Percentiles rank a stretch among this genome's conserved stretches.
phyloP scores from a whole-genome alignment of 1,140 invertebrate species.

The Drosophila orena region DNA sequence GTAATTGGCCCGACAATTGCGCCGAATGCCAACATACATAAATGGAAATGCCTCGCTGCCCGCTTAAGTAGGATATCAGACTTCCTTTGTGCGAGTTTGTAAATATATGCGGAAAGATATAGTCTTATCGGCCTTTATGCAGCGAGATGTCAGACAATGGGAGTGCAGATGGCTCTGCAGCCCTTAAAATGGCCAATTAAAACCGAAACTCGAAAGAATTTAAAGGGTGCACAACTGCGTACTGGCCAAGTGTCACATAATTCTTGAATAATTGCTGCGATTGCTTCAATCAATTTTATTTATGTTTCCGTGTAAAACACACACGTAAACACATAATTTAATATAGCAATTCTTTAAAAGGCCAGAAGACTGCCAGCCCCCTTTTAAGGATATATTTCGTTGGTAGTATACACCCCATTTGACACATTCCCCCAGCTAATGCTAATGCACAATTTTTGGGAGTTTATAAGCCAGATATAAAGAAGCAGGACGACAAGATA shows the following conservation, averaged over 20 bases:
- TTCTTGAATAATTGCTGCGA: background rate
- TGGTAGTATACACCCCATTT: slow-evolving; percentile 29
- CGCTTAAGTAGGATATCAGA: slow-evolving; percentile 69
- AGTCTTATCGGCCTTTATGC: slow-evolving; percentile 22
- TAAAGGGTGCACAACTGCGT: background rate
- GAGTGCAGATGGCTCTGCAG: slow-evolving; percentile 17
- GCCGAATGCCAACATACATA: slow-evolving; percentile 47
- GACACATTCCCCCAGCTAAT: slow-evolving; percentile 25
- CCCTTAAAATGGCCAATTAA: slow-evolving; percentile 18
- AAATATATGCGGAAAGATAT: slow-evolving; percentile 19
- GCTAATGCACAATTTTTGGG: slow-evolving; percentile 48
- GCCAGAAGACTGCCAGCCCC: slow-evolving; percentile 4
- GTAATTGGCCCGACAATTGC: slow-evolving; percentile 81
- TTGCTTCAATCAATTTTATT: no score
- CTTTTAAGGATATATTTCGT: background rate
- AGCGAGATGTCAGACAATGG: slow-evolving; percentile 30
- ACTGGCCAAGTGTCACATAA: no score
- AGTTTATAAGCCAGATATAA: slow-evolving; percentile 51
- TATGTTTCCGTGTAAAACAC: no score
- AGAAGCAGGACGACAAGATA: slow-evolving; percentile 18
- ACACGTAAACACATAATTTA: no score
- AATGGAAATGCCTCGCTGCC: slow-evolving; percentile 70
- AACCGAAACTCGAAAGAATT: background rate
- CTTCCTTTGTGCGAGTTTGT: slow-evolving; percentile 25
- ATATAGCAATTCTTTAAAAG: background rate